Conservation (phyloP, 2,797 vertebrate species). For the Luscinia luscinia region DNA sequence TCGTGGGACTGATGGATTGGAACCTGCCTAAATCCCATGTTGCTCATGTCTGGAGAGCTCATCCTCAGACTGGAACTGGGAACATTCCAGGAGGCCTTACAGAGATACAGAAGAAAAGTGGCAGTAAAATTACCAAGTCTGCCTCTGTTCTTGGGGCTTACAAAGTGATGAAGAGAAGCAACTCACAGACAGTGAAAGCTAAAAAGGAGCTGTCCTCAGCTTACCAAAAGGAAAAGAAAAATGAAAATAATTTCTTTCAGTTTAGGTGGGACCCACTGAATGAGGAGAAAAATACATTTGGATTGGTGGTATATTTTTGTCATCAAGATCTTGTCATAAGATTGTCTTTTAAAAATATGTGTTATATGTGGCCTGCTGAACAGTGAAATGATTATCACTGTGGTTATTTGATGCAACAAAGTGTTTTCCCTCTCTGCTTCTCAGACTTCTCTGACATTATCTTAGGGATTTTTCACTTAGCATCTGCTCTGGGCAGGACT, state of each 20-base stretch:
- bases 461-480: neutral
- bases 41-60: neutral
- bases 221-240: slow-evolving; percentile 39
- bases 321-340: neutral
- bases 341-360: neutral
- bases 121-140: slow-evolving; percentile 19
- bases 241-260: neutral
- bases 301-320: neutral
- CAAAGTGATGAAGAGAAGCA: neutral
- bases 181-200: neutral
- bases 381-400: neutral
- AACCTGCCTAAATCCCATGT: neutral
- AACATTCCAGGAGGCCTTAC: neutral
- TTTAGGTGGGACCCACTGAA: neutral
- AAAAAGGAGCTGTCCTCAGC: neutral
- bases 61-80: neutral
- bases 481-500: neutral
- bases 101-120: slow-evolving; percentile 34
- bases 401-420: neutral
- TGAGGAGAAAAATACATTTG: neutral
- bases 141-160: slow-evolving; percentile 26
- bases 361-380: neutral
- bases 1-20: neutral
- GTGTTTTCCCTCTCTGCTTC: neutral
- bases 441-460: neutral